A percentile compares a stretch with the other conserved stretches of the same genome.
These are phyloP conservation scores for Sitobion miscanthi DNA, from an alignment of 1,140 invertebrate species.

Conservation along the genomic window DNA sequence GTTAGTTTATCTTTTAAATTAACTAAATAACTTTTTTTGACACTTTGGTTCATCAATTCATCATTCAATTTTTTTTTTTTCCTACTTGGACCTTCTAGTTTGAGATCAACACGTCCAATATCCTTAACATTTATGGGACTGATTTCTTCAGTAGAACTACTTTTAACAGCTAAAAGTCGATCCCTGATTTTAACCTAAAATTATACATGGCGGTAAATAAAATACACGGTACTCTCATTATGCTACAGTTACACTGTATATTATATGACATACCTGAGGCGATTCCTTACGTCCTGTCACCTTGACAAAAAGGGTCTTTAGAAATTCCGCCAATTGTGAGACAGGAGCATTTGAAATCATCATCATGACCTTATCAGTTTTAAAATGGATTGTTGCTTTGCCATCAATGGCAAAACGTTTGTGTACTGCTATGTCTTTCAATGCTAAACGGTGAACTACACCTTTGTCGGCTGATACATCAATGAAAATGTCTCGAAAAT, in stretches of 20 bases:
- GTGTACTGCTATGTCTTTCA: constrained; percentile 78
- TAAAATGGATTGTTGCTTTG: constrained; percentile 87
- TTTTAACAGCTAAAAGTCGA: constrained; percentile 73
- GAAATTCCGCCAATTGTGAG: constrained; percentile 76
- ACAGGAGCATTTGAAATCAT: constrained; percentile 89
- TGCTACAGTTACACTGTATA: not conserved
- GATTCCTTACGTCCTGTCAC: constrained; percentile 67
- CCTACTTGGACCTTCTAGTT: constrained; percentile 71
- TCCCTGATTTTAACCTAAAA: constrained; percentile 64
- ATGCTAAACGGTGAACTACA: constrained; percentile 68
- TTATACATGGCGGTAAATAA: not conserved
- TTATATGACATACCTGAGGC: constrained; percentile 61
- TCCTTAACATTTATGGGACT: constrained; percentile 82
- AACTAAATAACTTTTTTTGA: constrained; percentile 72
- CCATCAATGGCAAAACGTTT: constrained; percentile 91
- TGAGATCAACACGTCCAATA: constrained; percentile 69
- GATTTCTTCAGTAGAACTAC: constrained; percentile 76
- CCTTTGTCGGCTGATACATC: constrained; percentile 71
- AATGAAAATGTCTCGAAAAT: constrained; percentile 77
- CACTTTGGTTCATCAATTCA: constrained; percentile 63
- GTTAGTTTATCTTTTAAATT: constrained; percentile 70
- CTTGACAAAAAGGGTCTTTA: constrained; percentile 84
- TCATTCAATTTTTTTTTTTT: constrained; percentile 64
- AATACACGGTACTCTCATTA: not conserved
- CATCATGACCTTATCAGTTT: constrained; percentile 76